Evolutionary conservation across 2,888 invertebrate species (phyloP).

Genomic region (Coenonympha glycerion): DNA sequence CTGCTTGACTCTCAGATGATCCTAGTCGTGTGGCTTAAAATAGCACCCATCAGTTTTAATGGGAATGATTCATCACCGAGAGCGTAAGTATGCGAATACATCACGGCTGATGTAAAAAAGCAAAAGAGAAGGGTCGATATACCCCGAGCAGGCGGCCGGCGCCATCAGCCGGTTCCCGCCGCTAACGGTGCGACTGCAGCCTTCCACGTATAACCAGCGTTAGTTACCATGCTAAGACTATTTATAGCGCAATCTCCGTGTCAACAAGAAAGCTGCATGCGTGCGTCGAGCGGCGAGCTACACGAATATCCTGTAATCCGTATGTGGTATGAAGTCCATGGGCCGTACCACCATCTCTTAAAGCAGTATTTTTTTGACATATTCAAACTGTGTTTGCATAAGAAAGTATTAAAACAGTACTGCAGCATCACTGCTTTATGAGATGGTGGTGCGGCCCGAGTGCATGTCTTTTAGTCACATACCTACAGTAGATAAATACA

Average conservation of each 20-base stretch:
- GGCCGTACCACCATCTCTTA: not conserved
- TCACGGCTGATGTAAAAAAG: slow-evolving; percentile 31
- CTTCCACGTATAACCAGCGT: slow-evolving; percentile 57
- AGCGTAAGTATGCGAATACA: slow-evolving; percentile 26
- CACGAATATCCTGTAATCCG: slow-evolving; percentile 11
- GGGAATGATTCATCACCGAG: slow-evolving; percentile 27
- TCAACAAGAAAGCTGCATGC: slow-evolving; percentile 31
- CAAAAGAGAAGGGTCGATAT: slow-evolving; percentile 50
- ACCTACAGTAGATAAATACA: no score
- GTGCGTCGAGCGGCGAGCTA: slow-evolving; percentile 12
- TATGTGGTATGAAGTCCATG: not conserved
- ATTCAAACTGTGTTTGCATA: not conserved
- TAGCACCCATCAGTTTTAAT: slow-evolving; percentile 4
- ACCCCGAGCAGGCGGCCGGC: slow-evolving; percentile 34
- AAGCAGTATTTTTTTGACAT: no score
- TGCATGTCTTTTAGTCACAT: no score
- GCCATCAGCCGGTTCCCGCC: slow-evolving; percentile 49
- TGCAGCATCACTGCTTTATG: no score
- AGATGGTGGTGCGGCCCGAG: no score
- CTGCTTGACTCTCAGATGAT: not conserved
- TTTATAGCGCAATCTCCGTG: slow-evolving; percentile 48
- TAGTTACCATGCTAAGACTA: slow-evolving; percentile 44
- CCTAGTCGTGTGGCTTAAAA: not conserved
- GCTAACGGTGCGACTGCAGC: slow-evolving; percentile 55
- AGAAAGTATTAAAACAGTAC: no score